Evolutionary conservation across 2,797 vertebrate genomes (phyloP), one percentile per base, ranked within the genome.

Genomic region (Pogoniulus pusillus): DNA sequence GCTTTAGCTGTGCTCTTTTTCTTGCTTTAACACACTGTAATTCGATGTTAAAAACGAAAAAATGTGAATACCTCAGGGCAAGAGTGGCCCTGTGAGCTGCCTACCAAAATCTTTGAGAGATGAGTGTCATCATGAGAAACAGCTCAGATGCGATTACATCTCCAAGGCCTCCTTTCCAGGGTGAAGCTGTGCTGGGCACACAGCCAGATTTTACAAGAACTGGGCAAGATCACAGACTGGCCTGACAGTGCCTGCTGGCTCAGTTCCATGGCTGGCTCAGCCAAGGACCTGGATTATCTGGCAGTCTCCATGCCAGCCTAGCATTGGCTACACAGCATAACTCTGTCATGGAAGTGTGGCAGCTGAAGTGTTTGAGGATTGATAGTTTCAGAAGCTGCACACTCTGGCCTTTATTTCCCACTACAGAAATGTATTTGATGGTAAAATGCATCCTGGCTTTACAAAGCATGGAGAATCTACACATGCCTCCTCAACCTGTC

Each of bases 31-130:
- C 30, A 14, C 7, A 23, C 3, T 5, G 16, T 69, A 66, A 29
- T 26, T 55, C 5, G 20, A 72, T 0, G 0, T 41, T 72, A 74
- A 17, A 88, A 85, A 63, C 39, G 24, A 86, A 82, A 91, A 82
- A 43, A 80, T 92, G 86, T 60, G n/a, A 75, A 71, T 59, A 80
- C 34, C 35, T 93, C 79, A 73, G 88, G 84, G 78, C 14, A 65
- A 65, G 41, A 20, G 26, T 90, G 64, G 39, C 65, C 16, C 20
- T 0, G 5, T 58, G 74, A 86, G 60, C 45, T 71, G 64, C 49
- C 66, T 74, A 60, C 53, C 20, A 14, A 69, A 85, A 43, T 39
- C 34, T 71, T 39, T 29, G 35, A 35, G 76, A 30, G 51, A 66
- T 69, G 23, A 86, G 49, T 45, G 71, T 54, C 41, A 77, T 49